Percentiles rank a stretch among this genome's conserved stretches.
Conservation (phyloP, 2,113 vertebrate species). For the Uropsilus gracilis region DNA sequence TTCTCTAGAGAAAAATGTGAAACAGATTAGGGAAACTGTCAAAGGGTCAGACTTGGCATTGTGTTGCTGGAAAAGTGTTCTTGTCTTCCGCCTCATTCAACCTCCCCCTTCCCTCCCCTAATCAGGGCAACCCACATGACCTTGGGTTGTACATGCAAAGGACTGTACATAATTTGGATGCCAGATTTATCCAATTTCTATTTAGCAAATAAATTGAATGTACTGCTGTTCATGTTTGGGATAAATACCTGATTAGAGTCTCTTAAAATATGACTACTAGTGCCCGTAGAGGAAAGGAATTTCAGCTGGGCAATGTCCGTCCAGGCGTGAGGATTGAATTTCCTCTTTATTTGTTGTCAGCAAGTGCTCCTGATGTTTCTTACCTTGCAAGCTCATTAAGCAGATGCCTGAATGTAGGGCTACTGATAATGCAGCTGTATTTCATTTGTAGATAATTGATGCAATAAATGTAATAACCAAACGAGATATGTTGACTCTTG, state of each 20-base stretch:
- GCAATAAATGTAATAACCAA: constrained; percentile 85
- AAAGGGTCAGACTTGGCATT: constrained; percentile 75
- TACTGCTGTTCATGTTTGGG: constrained; percentile 91
- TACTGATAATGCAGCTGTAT: constrained; percentile 86
- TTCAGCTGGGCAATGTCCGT: constrained; percentile 77
- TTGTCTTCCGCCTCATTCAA: background rate
- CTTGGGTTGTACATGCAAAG: constrained; percentile 82
- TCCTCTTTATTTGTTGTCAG: constrained; percentile 86
- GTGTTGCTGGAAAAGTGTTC: constrained; percentile 51
- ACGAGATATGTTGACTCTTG: constrained; percentile 83
- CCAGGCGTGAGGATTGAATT: constrained; percentile 75
- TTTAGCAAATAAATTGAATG: constrained; percentile 94
- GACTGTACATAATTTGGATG: constrained; percentile 74
- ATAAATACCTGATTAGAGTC: constrained; percentile 86
- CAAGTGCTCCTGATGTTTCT: constrained; percentile 73
- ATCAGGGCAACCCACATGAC: constrained; percentile 76
- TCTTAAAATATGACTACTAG: constrained; percentile 56
- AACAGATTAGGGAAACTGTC: constrained; percentile 81
- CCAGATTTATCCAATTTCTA: constrained; percentile 87
- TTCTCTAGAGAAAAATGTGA: constrained; percentile 80
- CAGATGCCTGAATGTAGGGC: constrained; percentile 74
- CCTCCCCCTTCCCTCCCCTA: background rate
- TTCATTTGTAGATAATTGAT: constrained; percentile 86
- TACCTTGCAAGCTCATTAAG: constrained; percentile 78
- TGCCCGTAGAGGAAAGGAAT: constrained; percentile 68